phyloP scores from a whole-genome alignment of 2,888 invertebrate genomes.

The Tenthredo distinguenda region DNA sequence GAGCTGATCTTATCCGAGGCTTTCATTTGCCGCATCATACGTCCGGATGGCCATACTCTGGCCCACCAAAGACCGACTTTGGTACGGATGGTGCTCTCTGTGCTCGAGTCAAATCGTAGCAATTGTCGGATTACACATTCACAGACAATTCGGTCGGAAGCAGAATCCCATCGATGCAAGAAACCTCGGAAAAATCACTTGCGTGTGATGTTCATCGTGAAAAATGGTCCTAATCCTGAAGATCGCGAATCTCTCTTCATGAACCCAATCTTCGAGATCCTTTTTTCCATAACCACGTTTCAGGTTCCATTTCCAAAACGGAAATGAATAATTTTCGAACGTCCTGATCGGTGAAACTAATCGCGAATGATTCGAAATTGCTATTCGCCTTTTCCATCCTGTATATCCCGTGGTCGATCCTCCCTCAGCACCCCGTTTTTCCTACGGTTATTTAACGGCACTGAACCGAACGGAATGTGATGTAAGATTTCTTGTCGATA shows the following conservation, averaged over 20 bases:
- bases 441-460: constrained; percentile 32
- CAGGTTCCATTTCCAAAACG: neutral
- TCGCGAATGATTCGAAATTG: neutral
- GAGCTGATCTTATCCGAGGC: constrained; percentile 47
- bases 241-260: no score
- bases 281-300: neutral
- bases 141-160: no score
- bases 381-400: neutral
- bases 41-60: constrained; percentile 10
- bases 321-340: neutral
- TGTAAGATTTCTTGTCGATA: constrained; percentile 50
- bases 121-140: neutral
- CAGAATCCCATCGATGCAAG: no score
- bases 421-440: neutral
- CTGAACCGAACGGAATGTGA: constrained; percentile 41
- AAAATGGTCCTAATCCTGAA: no score
- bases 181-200: no score
- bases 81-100: neutral
- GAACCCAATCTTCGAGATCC: no score
- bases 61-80: constrained; percentile 17
- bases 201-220: no score
- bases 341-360: neutral
- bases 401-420: neutral
- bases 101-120: neutral
- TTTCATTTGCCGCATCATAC: constrained; percentile 45